Conservation (phyloP, 23 tunicate species). For the Phallusia fumigata region DNA sequence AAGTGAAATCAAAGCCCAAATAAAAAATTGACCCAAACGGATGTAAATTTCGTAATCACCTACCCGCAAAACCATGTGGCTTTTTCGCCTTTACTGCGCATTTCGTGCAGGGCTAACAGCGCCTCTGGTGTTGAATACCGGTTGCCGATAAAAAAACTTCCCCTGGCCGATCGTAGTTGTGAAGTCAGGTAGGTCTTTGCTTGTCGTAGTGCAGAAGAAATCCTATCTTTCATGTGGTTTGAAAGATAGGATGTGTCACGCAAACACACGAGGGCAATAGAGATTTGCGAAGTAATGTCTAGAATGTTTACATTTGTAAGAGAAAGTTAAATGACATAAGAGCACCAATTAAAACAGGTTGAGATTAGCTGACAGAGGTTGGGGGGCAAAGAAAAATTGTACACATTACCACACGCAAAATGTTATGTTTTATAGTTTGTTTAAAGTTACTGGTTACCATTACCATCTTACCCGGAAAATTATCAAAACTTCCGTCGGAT, state of each 20-base stretch:
- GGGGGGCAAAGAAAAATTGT: too few relatives aligned
- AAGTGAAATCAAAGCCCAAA: too few relatives aligned
- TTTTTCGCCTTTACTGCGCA: background rate
- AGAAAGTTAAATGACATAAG: too few relatives aligned
- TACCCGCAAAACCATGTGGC: background rate
- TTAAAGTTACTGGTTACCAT: too few relatives aligned
- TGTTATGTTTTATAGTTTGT: too few relatives aligned
- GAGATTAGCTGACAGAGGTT: too few relatives aligned
- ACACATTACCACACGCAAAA: too few relatives aligned
- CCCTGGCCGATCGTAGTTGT: background rate
- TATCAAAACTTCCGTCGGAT: background rate
- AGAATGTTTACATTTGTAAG: background rate
- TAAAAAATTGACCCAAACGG: too few relatives aligned
- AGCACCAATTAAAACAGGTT: too few relatives aligned
- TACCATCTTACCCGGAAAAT: background rate
- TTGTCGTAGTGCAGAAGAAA: background rate
- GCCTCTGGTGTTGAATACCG: background rate
- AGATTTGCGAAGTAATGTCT: background rate
- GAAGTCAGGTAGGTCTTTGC: background rate
- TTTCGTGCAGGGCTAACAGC: background rate
- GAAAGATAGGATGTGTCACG: background rate
- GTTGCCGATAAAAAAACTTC: background rate
- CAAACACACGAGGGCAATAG: background rate
- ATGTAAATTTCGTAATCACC: too few relatives aligned
- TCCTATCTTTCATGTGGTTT: background rate